These are phyloP conservation scores for Ornithoptera priamus DNA, from an alignment of 2,888 invertebrate species.

Conservation along the genomic window DNA sequence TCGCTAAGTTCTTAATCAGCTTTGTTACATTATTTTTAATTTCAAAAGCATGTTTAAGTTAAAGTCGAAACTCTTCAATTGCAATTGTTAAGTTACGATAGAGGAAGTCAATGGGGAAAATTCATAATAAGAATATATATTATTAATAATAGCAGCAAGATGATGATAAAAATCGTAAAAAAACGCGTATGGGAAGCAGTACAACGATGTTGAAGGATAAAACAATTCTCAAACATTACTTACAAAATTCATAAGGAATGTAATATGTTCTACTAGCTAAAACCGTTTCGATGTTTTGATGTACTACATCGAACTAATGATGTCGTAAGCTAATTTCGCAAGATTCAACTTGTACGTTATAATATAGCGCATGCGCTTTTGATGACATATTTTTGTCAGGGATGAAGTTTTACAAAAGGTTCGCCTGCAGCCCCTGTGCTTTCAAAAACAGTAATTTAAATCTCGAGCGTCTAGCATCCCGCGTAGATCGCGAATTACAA, in stretches of 20 bases:
- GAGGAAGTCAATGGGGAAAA: not conserved
- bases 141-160: too few species aligned
- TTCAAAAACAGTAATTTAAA: slow-evolving; percentile 18
- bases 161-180: too few species aligned
- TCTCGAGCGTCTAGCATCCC: slow-evolving; percentile 11
- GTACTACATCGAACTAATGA: not conserved
- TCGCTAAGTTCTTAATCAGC: not conserved
- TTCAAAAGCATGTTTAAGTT: too few species aligned
- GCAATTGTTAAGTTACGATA: too few species aligned
- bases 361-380: slow-evolving; percentile 15
- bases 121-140: not conserved
- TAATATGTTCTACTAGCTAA: not conserved
- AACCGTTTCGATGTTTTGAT: not conserved
- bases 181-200: too few species aligned
- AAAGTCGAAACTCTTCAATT: too few species aligned
- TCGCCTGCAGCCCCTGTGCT: slow-evolving; percentile 11
- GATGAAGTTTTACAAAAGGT: slow-evolving; percentile 12
- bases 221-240: too few species aligned
- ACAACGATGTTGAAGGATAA: too few species aligned
- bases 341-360: not conserved
- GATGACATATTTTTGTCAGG: slow-evolving; percentile 23
- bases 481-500: slow-evolving; percentile 13
- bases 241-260: too few species aligned
- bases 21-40: too few species aligned
- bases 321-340: not conserved